Percentiles rank a stretch among this genome's conserved stretches.
Evolutionary conservation across 2,888 invertebrate genomes (phyloP).

Genomic region (Apamea sordens): DNA sequence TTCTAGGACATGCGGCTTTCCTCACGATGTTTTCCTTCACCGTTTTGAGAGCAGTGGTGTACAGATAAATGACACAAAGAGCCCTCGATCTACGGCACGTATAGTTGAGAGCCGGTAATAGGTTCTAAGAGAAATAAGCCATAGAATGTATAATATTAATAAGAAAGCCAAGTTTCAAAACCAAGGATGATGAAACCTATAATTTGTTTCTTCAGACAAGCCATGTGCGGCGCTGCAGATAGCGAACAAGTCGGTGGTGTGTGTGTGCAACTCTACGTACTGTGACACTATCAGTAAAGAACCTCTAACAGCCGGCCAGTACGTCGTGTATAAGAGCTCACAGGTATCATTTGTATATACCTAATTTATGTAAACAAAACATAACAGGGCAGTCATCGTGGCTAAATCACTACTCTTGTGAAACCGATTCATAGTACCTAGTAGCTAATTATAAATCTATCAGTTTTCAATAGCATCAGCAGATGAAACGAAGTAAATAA

Average conservation of each 20-base stretch:
- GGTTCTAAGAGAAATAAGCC: too few relatives aligned
- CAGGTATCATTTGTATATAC: constrained; percentile 42
- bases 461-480: too few relatives aligned
- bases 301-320: constrained; percentile 67
- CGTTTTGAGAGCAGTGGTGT: too few relatives aligned
- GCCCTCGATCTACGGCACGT: too few relatives aligned
- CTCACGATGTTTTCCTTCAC: too few relatives aligned
- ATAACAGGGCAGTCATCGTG: not conserved
- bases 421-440: too few relatives aligned
- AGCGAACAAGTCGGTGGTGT: constrained; percentile 74
- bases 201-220: constrained; percentile 55
- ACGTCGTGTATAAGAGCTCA: constrained; percentile 63
- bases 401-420: too few relatives aligned
- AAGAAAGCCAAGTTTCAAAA: not conserved
- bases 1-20: too few relatives aligned
- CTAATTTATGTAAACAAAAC: not conserved
- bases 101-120: too few relatives aligned
- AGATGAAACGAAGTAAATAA: too few relatives aligned
- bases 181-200: not conserved
- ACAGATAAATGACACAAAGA: too few relatives aligned
- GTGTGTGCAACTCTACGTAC: constrained; percentile 83
- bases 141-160: not conserved
- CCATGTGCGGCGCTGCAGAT: constrained; percentile 70
- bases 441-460: too few relatives aligned
- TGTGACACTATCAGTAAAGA: constrained; percentile 80